Evolutionary conservation across 2,113 vertebrate genomes (phyloP), one percentile per base, ranked within the genome.

Genomic region (Salminus brasiliensis): DNA sequence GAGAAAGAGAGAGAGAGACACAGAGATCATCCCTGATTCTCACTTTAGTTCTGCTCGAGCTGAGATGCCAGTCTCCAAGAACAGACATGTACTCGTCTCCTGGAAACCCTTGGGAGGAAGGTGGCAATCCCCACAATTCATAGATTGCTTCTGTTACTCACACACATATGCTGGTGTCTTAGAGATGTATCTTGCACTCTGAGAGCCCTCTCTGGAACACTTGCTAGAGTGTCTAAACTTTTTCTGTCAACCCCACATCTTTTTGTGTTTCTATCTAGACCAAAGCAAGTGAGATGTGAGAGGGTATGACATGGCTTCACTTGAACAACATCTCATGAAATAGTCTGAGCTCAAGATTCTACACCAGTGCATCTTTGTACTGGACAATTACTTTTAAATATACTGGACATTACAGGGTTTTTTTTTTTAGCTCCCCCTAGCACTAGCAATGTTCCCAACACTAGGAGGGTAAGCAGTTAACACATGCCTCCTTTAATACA

Each of bases 51-150:
- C 60, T 66, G 53, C 12, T 57, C 7, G 9, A 25, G 11, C 43
- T 47, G 73, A n/a, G 25, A 27, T 1, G 15, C 25, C 18, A 5
- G 39, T 25, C 47, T 11, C 62, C 62, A 21, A 12, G 62, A 63
- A 63, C 60, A 63, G 21, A n/a, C 62, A 66, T 39, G 62, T 9
- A 66, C 32, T 66, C 21, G 18, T 39, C 62, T 66, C 62, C 36
- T 39, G n/a, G 18, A 45, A 34, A 49, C 45, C 34, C 45, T 30
- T 32, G 43, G 65, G 81, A 60, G 16, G 36, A 41, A 67, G 43
- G 52, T 62, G 71, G 29, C 21, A 39, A 79, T 23, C 39, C 53
- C 63, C 41, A 36, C 55, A 43, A 79, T 74, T 69, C 52, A 27
- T 43, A 70, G 52, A 63, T 21, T 63, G 60, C 36, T 32, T 34